Evolutionary conservation across 2,797 vertebrate species (phyloP).

Genomic region (Uromys caudimaculatus): DNA sequence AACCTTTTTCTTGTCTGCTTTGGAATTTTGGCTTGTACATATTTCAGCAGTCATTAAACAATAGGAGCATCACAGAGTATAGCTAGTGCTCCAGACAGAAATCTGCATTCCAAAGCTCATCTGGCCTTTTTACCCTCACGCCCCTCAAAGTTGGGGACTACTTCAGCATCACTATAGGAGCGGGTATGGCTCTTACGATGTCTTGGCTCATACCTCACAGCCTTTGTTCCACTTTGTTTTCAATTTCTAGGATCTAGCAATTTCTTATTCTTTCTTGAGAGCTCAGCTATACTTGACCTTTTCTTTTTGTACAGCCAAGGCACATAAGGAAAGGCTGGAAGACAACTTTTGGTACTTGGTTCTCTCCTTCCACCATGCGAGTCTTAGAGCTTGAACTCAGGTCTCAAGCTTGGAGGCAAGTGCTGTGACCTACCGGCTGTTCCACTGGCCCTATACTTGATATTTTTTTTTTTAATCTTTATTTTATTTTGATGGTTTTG

Average conservation of each 20-base stretch:
- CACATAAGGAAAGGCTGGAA: neutral
- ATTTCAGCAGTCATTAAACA: neutral
- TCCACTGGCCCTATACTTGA: neutral
- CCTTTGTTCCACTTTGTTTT: neutral
- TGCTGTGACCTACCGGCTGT: neutral
- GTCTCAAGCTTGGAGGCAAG: neutral
- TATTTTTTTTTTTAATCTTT: neutral
- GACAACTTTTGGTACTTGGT: neutral
- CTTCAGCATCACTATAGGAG: neutral
- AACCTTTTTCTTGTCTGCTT: neutral
- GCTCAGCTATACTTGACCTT: neutral
- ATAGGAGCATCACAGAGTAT: neutral
- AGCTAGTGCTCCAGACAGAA: neutral
- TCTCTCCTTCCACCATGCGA: neutral
- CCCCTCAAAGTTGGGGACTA: neutral
- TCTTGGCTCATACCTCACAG: neutral
- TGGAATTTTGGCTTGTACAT: conserved; percentile 5
- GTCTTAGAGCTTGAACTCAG: neutral
- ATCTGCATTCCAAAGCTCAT: neutral
- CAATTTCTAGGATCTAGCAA: conserved; percentile 37
- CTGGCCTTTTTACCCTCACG: neutral
- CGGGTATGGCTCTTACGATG: neutral
- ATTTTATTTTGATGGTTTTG: neutral
- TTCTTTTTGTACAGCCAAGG: neutral
- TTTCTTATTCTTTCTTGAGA: conserved; percentile 37